Evolutionary conservation across 2,888 invertebrate genomes (phyloP).

Genomic region (Sepiola atlantica): DNA sequence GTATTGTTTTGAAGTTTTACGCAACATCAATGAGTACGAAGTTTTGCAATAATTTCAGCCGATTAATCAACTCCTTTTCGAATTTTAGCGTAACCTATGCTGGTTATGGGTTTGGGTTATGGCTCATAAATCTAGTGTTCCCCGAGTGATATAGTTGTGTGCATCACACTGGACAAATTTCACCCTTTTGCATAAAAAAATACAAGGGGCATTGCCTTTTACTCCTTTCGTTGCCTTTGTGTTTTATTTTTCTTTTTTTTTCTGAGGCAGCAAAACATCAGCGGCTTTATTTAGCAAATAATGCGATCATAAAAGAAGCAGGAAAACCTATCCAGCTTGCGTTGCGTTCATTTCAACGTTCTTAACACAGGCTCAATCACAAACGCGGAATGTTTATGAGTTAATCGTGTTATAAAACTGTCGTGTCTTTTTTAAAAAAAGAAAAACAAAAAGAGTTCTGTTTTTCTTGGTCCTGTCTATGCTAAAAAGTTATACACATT

Average conservation of each 20-base stretch:
- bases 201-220: too few relatives aligned
- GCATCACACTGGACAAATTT: too few relatives aligned
- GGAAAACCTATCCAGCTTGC: background rate
- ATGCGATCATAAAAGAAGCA: background rate
- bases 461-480: background rate
- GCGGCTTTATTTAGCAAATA: background rate
- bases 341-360: background rate
- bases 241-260: background rate
- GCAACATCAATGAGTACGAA: too few relatives aligned
- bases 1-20: too few relatives aligned
- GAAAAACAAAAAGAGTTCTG: background rate
- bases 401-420: background rate
- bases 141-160: too few relatives aligned
- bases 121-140: too few relatives aligned
- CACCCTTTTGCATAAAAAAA: too few relatives aligned
- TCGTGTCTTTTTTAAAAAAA: background rate
- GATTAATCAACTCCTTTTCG: too few relatives aligned
- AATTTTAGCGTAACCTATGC: too few relatives aligned
- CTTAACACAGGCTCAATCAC: background rate
- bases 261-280: background rate
- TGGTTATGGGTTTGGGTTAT: too few relatives aligned
- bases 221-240: too few relatives aligned
- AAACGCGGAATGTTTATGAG: background rate
- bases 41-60: too few relatives aligned
- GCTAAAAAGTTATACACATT: background rate